Conservation (phyloP, 2,888 invertebrate species). For the Keiferia lycopersicella region DNA sequence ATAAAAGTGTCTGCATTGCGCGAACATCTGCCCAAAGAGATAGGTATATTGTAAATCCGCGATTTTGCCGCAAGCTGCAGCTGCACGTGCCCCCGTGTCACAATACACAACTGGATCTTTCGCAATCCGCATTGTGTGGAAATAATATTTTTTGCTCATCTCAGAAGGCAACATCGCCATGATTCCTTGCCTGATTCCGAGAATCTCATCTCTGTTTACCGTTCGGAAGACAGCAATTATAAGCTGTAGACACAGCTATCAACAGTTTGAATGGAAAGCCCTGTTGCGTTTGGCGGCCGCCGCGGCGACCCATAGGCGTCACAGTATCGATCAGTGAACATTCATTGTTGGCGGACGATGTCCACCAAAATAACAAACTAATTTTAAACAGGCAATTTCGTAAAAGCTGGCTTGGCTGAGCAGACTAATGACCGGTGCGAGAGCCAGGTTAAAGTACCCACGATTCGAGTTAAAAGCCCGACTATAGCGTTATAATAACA, state of each 20-base stretch:
- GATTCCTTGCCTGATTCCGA: slow-evolving; percentile 4
- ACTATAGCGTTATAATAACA: slow-evolving; percentile 13
- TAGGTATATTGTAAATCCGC: slow-evolving; percentile 26
- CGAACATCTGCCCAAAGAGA: slow-evolving; percentile 29
- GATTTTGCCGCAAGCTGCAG: slow-evolving; percentile 50
- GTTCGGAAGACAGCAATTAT: not conserved
- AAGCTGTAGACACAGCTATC: slow-evolving; percentile 23
- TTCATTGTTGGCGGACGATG: slow-evolving; percentile 51
- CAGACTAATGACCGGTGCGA: slow-evolving; percentile 23
- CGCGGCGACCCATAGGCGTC: slow-evolving; percentile 60
- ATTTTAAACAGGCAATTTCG: slow-evolving; percentile 31
- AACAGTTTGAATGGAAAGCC: slow-evolving; percentile 54
- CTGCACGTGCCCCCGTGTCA: slow-evolving; percentile 41
- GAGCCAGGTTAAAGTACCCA: slow-evolving; percentile 16
- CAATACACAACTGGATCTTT: slow-evolving; percentile 21
- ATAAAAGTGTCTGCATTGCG: not conserved
- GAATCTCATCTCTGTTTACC: not conserved
- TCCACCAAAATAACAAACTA: slow-evolving; percentile 47
- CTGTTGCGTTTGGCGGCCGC: slow-evolving; percentile 42
- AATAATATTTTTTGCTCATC: slow-evolving; percentile 11
- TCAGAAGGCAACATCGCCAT: slow-evolving; percentile 20
- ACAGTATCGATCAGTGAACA: slow-evolving; percentile 63
- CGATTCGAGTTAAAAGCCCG: slow-evolving; percentile 1
- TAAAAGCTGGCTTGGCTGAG: slow-evolving; percentile 20
- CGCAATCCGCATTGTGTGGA: slow-evolving; percentile 24